Evolutionary conservation across 2,113 vertebrate genomes (phyloP), one percentile per base, ranked within the genome.

Genomic region (Microtus pennsylvanicus): DNA sequence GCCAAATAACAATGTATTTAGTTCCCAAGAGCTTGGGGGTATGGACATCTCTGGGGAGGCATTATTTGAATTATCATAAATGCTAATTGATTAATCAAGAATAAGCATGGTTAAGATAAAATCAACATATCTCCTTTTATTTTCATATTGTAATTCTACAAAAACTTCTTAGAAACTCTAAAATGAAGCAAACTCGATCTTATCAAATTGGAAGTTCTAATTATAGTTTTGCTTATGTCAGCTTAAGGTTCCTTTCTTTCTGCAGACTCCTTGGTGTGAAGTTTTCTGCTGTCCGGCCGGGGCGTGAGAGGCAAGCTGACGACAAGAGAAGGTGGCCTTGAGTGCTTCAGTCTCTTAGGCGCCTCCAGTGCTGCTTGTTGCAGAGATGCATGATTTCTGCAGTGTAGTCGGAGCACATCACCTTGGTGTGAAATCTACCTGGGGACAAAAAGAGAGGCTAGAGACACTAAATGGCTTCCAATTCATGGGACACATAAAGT

Each of bases 371-470:
- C 11, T 52, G 3, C 33, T 52, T 52, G 13, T 9, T 33, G 38
- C 45, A 42, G 74, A 33, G 19, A 50, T 83, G 19, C 35, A 67
- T 47, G 26, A 90, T 92, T 93, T 93, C 42, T 11, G 13, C 47
- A 10, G 58, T 72, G 58, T 0, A 61, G 26, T 67, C 24, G 75
- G 52, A 61, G 14, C 45, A 7, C 85, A 35, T 47, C 30, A 55
- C 63, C 58, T 38, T 81, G 89, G 65, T 90, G 5, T 90, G 72
- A 95, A 81, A 95, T 83, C 14, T 69, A 12, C 90, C 81, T n/a
- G 9, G 88, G 89, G 88, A 61, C 12, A 90, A 89, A 83, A 92
- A 67, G 33, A 30, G 50, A 74, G 87, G 47, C 33, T 21, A 22
- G 58, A 88, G 81, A 38, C n/a, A 52, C 86, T 90, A 69, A 90